These are phyloP conservation scores for Pandemis heparana DNA, from an alignment of 2,888 invertebrate species.

Conservation along the genomic window DNA sequence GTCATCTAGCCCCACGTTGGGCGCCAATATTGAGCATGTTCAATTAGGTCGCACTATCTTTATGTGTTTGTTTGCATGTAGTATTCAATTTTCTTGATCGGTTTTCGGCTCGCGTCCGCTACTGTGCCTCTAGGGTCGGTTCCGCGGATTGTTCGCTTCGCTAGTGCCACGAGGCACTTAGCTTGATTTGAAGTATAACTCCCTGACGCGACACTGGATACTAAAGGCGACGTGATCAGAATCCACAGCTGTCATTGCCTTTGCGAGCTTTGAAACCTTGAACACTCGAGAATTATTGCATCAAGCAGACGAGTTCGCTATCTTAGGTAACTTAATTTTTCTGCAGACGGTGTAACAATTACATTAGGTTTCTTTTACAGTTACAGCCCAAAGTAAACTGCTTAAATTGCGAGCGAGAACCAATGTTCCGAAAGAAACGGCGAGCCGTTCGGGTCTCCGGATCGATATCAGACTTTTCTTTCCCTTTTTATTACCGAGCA, in stretches of 20 bases:
- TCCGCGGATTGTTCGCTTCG: slow-evolving; percentile 52
- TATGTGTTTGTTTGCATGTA: slow-evolving; percentile 30
- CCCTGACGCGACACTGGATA: slow-evolving; percentile 53
- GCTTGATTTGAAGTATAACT: slow-evolving; percentile 64
- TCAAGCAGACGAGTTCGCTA: slow-evolving; percentile 25
- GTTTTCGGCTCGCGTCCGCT: slow-evolving; percentile 33
- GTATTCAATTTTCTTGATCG: slow-evolving; percentile 37
- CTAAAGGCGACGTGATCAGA: slow-evolving; percentile 60
- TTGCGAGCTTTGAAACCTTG: slow-evolving; percentile 33
- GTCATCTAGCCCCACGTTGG: slow-evolving; percentile 18
- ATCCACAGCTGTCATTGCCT: slow-evolving; percentile 45
- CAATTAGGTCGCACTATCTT: slow-evolving; percentile 13
- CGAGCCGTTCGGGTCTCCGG: slow-evolving; percentile 10
- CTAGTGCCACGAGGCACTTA: slow-evolving; percentile 53
- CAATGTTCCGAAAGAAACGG: slow-evolving; percentile 15
- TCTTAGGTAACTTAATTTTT: slow-evolving; percentile 26
- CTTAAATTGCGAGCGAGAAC: slow-evolving; percentile 15
- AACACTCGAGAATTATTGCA: slow-evolving; percentile 37
- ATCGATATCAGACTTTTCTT: slow-evolving; percentile 14
- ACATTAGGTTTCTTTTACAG: slow-evolving; percentile 12
- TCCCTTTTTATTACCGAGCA: slow-evolving; percentile 23
- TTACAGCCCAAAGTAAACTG: background rate
- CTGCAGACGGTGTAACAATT: slow-evolving; percentile 14
- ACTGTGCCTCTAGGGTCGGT: slow-evolving; percentile 46
- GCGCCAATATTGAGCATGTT: slow-evolving; percentile 22